Percentiles rank a stretch among this genome's conserved stretches.
phyloP scores from a whole-genome alignment of 2,797 vertebrate genomes.

The Coregonus ussuriensis region DNA sequence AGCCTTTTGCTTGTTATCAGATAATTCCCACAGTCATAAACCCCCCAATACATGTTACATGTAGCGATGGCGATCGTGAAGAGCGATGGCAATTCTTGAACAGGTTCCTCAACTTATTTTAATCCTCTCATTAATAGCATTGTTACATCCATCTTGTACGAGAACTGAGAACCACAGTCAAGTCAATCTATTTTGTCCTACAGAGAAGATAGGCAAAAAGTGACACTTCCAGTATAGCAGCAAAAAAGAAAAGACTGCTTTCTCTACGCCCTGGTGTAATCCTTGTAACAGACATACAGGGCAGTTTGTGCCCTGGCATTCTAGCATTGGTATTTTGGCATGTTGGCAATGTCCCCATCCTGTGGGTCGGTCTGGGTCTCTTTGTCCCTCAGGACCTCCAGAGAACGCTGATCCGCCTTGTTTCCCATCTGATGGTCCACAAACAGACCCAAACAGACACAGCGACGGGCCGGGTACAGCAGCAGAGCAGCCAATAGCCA shows the following conservation, averaged over 20 bases:
- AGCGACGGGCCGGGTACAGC: neutral
- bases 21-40: neutral
- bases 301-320: conserved; percentile 17
- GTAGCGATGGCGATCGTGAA: neutral
- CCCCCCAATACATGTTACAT: neutral
- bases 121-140: no score
- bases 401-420: conserved; percentile 70
- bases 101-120: no score
- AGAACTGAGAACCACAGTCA: neutral
- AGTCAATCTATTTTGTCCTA: no score
- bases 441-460: conserved; percentile 67
- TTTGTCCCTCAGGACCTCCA: conserved; percentile 70
- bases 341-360: conserved; percentile 59
- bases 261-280: no score
- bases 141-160: no score
- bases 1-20: conserved; percentile 19
- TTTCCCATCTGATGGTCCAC: conserved; percentile 79
- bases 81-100: no score
- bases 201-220: no score
- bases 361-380: conserved; percentile 49
- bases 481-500: conserved; percentile 48
- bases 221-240: no score
- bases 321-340: conserved; percentile 59
- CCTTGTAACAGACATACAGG: neutral
- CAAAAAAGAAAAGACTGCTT: no score